Base-by-base conservation (phyloP, 2,797 vertebrate genomes). In the Nannoperca australis region DNA sequence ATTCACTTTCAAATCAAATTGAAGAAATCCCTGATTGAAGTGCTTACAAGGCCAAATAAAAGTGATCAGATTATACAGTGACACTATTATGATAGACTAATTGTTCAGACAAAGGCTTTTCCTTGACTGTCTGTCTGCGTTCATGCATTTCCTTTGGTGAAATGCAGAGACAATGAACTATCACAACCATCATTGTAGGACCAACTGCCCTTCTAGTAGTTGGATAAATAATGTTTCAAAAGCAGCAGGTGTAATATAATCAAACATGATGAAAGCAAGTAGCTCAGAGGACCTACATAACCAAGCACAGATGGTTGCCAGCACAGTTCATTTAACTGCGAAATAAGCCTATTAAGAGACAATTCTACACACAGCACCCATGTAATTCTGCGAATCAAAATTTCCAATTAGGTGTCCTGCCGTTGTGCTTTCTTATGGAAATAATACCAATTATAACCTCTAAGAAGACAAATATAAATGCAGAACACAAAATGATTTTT, bases 241-340 rank as follows among this genome's bases (percentile, higher is more conserved):
- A 75, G 54, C 50, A 77, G 53, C 56, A 62, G 66, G 50, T 75
- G 42, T 67, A 50, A 55, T 62, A 20, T 67, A 60, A 70, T 81
- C 44, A 68, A 66, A 75, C 66, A 50, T 60, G 34, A 65, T 69
- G 58, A 59, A 65, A 42, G 36, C 2, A 13, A 53, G 14, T n/a
- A 42, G 38, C 61, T 78, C 55, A 55, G 67, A 79, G 60, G 73
- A 20, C 60, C 30, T 22, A 47, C 44, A 71, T 36, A 47, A 84
- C 30, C 4, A 73, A 69, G 55, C 65, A 67, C 82, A 86, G 73
- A 78, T 89, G 68, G 66, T 36, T 85, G 14, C 69, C 49, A 65
- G 53, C 63, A 70, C 45, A 60, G 66, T 77, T 84, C 18, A 76
- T 77, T 84, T 78, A 78, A 79, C 67, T 83, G 66, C 80, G 68